phyloP scores from a whole-genome alignment of 1,140 invertebrate genomes.

The Lepidostoma basale region DNA sequence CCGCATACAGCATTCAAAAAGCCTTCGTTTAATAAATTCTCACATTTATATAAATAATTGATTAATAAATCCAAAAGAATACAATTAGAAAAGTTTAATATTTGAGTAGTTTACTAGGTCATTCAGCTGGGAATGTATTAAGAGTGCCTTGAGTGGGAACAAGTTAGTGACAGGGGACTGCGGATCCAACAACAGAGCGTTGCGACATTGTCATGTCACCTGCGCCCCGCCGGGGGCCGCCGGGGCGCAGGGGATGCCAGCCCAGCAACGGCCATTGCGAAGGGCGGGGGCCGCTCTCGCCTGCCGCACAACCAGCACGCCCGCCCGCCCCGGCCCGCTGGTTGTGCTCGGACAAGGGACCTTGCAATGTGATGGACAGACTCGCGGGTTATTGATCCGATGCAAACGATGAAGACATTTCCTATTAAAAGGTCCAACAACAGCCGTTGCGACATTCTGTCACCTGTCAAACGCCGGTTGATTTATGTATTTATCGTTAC shows the following conservation, averaged over 20 bases:
- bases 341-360: slow-evolving; percentile 44
- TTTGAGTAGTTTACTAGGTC: slow-evolving; percentile 34
- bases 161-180: slow-evolving; percentile 45
- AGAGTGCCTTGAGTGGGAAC: slow-evolving; percentile 28
- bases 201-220: slow-evolving; percentile 43
- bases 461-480: slow-evolving; percentile 37
- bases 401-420: slow-evolving; percentile 9
- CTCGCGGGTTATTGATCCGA: slow-evolving; percentile 30
- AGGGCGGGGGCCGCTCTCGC: slow-evolving; percentile 42
- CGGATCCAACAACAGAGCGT: slow-evolving; percentile 46
- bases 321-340: background rate
- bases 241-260: slow-evolving; percentile 43
- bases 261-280: slow-evolving; percentile 47
- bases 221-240: slow-evolving; percentile 39
- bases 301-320: slow-evolving; percentile 42
- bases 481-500: slow-evolving; percentile 21
- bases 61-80: background rate
- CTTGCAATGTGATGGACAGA: slow-evolving; percentile 19
- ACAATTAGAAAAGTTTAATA: background rate
- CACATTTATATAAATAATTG: background rate
- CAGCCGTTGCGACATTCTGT: slow-evolving; percentile 45
- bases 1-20: slow-evolving; percentile 9
- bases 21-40: background rate
- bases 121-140: slow-evolving; percentile 37
- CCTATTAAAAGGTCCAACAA: slow-evolving; percentile 40